Evolutionary conservation across 2,888 invertebrate species (phyloP), one percentile per base, ranked within the genome.

Genomic region (Chrysopilus asiliformis): DNA sequence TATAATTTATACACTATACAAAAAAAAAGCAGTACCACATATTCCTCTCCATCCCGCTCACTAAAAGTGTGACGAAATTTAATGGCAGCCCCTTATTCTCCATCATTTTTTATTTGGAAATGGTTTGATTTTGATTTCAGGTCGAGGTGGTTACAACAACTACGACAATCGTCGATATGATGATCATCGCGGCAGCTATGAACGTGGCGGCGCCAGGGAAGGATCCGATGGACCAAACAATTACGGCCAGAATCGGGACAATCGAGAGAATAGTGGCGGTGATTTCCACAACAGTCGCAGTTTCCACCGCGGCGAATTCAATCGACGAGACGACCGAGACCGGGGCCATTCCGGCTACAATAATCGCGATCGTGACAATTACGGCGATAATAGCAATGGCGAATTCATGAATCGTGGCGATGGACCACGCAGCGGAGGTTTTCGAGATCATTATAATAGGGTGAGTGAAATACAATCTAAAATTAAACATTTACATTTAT

Each of bases 81-180:
- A n/a, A n/a, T n/a, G n/a, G n/a, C n/a, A n/a, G n/a, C n/a, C n/a
- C n/a, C n/a, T n/a, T n/a, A n/a, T n/a, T n/a, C n/a, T n/a, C n/a
- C n/a, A n/a, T n/a, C n/a, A n/a, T n/a, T n/a, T n/a, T n/a, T n/a
- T n/a, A n/a, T n/a, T n/a, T n/a, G n/a, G n/a, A n/a, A n/a, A n/a
- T 15, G 19, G 35, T 13, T 35, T 14, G 14, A 13, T 20, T 12
- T 8, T 22, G 10, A 22, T 22, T 22, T 22, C 10, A 32, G 32
- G 55, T 39, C 53, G 50, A 31, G 45, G 46, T 17, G 49, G 45
- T n/a, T 53, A 49, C 42, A 52, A 53, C 30, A 53, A 48, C 34
- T 50, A 47, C 41, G 53, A 49, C 38, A 58, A 56, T 39, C 52
- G 53, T 31, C 51, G 60, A 15, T 34, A 45, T 31, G 41, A 43